Percentiles rank a stretch among this genome's conserved stretches.
Evolutionary conservation across 1,140 invertebrate genomes (phyloP).

Genomic region (Penaeus japonicus): DNA sequence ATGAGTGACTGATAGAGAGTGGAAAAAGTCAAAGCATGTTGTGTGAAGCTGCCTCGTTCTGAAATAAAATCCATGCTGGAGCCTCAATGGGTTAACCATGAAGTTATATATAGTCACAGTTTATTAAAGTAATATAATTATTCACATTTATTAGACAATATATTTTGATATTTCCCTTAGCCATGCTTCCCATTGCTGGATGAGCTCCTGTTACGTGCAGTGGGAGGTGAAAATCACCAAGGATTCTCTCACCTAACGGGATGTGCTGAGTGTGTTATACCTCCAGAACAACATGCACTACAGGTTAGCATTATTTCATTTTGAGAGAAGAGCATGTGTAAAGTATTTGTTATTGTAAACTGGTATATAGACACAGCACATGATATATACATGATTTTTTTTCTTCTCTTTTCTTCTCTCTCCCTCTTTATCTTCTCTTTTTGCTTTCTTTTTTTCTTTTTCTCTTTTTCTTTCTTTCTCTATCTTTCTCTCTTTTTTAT

Average conservation of each 20-base stretch:
- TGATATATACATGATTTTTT: no score
- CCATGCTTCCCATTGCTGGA: conserved; percentile 77
- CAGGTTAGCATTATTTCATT: conserved; percentile 70
- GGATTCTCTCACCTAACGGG: conserved; percentile 64
- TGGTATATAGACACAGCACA: background rate
- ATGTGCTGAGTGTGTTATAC: conserved; percentile 68
- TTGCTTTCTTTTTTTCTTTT: no score
- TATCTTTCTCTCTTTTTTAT: no score
- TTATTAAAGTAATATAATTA: background rate
- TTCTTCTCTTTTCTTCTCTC: no score
- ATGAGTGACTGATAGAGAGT: no score
- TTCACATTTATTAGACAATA: conserved; percentile 23
- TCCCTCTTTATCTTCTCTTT: no score
- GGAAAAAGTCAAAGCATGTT: no score
- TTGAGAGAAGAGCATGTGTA: background rate
- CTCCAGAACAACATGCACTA: conserved; percentile 74
- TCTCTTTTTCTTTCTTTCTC: no score
- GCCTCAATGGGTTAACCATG: no score
- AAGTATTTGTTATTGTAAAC: background rate
- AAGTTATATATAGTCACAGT: no score
- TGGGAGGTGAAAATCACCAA: conserved; percentile 59
- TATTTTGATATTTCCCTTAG: conserved; percentile 63
- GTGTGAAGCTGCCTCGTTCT: no score
- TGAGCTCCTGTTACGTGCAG: conserved; percentile 74
- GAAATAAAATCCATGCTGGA: no score